These are phyloP conservation scores for Drosophila testacea DNA, from an alignment of 2,888 invertebrate species.

Conservation along the genomic window DNA sequence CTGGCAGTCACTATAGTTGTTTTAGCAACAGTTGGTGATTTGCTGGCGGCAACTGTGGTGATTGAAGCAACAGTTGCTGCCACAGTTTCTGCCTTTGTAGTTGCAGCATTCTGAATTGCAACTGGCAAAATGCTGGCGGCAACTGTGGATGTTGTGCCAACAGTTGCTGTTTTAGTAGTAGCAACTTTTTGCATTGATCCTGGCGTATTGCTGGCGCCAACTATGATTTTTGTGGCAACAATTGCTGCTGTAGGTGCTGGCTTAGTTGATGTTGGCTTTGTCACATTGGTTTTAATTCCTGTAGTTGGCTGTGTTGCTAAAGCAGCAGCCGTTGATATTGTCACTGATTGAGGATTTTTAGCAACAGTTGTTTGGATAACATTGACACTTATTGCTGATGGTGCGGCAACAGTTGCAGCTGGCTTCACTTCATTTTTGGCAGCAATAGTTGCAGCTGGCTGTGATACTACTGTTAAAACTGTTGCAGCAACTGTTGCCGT, in stretches of 20 bases:
- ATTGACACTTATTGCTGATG: slow-evolving; percentile 7
- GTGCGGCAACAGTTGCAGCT: slow-evolving; percentile 8
- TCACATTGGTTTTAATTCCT: slow-evolving; percentile 5
- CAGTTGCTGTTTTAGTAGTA: slow-evolving; percentile 7
- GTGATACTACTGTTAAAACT: slow-evolving; percentile 29
- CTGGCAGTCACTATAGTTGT: not conserved
- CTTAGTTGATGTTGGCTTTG: slow-evolving; percentile 8
- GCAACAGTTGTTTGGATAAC: not conserved
- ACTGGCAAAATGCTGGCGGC: slow-evolving; percentile 2
- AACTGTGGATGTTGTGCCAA: slow-evolving; percentile 7
- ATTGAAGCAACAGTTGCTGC: not conserved
- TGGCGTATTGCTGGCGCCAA: slow-evolving; percentile 4
- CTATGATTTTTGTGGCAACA: slow-evolving; percentile 7
- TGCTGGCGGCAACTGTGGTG: slow-evolving; percentile 3
- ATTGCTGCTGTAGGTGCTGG: slow-evolving; percentile 8
- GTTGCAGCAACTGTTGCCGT: slow-evolving; percentile 28
- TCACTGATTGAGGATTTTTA: slow-evolving; percentile 4
- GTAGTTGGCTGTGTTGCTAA: not conserved
- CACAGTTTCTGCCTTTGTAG: slow-evolving; percentile 9
- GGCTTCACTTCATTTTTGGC: slow-evolving; percentile 15
- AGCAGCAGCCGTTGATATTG: slow-evolving; percentile 5
- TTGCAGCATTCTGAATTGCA: not conserved
- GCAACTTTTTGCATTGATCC: not conserved
- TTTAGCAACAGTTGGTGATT: not conserved
- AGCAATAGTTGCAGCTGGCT: slow-evolving; percentile 31